These are phyloP conservation scores for Rhinoptilus africanus DNA, from an alignment of 2,113 vertebrate species.

Conservation along the genomic window DNA sequence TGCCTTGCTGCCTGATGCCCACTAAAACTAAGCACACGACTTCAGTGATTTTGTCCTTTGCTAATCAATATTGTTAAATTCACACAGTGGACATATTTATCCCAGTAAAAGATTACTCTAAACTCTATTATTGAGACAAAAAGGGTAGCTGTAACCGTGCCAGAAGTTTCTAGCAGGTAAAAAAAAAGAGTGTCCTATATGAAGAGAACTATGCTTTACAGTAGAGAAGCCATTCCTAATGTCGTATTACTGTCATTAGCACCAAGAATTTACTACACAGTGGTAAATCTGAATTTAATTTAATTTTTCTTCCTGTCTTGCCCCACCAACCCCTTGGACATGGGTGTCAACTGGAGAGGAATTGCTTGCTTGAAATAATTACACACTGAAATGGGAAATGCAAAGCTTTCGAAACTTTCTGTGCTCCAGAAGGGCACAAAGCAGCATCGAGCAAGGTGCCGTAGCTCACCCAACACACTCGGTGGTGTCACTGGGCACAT, in stretches of 20 bases:
- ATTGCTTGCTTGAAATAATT: neutral
- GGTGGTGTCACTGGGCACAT: neutral
- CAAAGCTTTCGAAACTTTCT: neutral
- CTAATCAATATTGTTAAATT: neutral
- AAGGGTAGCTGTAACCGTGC: neutral
- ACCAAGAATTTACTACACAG: neutral
- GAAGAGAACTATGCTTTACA: neutral
- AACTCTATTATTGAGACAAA: neutral
- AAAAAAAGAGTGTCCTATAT: neutral
- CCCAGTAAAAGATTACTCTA: neutral
- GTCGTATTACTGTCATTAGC: neutral
- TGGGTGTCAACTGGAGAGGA: neutral
- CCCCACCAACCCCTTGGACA: neutral
- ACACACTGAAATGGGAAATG: neutral
- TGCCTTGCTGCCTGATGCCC: neutral
- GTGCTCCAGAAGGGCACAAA: neutral
- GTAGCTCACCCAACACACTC: neutral
- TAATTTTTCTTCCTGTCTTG: neutral
- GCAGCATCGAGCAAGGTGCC: neutral
- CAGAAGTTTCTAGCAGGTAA: neutral
- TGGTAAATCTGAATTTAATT: neutral
- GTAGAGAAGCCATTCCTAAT: neutral
- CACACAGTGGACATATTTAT: neutral
- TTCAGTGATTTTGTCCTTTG: neutral
- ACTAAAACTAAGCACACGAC: neutral